phyloP scores from a whole-genome alignment of 2,113 vertebrate species.

The Ictidomys tridecemlineatus region DNA sequence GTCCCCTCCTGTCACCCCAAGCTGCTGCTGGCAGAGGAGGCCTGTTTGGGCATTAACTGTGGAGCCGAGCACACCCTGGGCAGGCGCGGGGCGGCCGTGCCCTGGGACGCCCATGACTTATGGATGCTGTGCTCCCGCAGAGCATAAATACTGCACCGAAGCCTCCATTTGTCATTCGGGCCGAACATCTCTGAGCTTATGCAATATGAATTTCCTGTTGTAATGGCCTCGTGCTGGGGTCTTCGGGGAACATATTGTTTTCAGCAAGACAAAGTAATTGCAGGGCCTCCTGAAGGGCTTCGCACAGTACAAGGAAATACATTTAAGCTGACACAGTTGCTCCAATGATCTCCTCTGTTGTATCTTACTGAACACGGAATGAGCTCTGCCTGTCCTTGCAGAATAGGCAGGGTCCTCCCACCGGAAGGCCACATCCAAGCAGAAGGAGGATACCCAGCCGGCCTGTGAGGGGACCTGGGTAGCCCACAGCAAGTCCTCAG shows the following conservation, averaged over 20 bases:
- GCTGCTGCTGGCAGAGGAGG: background rate
- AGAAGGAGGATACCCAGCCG: background rate
- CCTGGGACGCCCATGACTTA: constrained; percentile 93
- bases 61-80: constrained; percentile 88
- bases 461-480: background rate
- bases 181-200: constrained; percentile 92
- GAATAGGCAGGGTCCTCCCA: constrained; percentile 68
- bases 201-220: constrained; percentile 97
- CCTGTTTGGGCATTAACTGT: background rate
- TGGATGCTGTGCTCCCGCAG: constrained; percentile 93
- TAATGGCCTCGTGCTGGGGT: constrained; percentile 92
- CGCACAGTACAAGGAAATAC: constrained; percentile 89
- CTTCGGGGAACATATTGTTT: constrained; percentile 90
- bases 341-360: constrained; percentile 90
- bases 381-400: constrained; percentile 82
- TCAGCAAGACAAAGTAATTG: constrained; percentile 92
- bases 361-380: constrained; percentile 90
- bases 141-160: constrained; percentile 96
- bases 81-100: constrained; percentile 88
- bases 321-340: constrained; percentile 90
- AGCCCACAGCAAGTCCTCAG: accelerated
- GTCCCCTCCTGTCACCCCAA: background rate
- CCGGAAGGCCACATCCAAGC: constrained; percentile 67
- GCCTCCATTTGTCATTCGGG: constrained; percentile 93
- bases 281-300: constrained; percentile 90